Base-by-base conservation (phyloP, 2,113 vertebrate genomes). In the Rhinolophus sinicus region DNA sequence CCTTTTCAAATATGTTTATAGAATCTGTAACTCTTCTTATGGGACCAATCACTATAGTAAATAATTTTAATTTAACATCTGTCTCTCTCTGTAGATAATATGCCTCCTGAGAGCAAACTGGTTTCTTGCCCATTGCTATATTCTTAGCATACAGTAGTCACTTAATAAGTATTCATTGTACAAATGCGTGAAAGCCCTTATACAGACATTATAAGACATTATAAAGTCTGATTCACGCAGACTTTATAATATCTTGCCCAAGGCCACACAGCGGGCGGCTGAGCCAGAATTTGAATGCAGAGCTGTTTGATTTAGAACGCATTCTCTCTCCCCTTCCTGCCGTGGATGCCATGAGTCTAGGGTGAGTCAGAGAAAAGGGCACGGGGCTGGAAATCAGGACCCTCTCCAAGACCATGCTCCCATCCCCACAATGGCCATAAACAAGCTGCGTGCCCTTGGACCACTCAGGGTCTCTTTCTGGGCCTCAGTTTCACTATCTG, bases 131-230 rank as follows among this genome's bases (percentile, higher is more conserved):
- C 3, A 5, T 1, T 6, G 56, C 50, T 22, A 10, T 54, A 14
- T 33, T 67, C 52, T 52, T 2, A 44, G 64, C 26, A 64, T 1
- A 44, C 22, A 73, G 77, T 1, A 26, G 26, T 60, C 38, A 47
- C 80, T 80, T 65, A 44, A 22, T 81, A 54, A 47, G 19, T 2
- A 47, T 4, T 26, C 1, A 0, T 11, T 13, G 38, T 21, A 22
- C 33, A 52, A 76, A 15, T 1, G 35, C 22, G 4, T 0, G 16
- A 52, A 5, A 0, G 2, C 11, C 44, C 6, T 44, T 44, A 44
- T 44, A 44, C 5, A 44, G 40, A 44, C 40, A 44, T 44, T 44
- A 44, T 6, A 44, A 44, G 6, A 44, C 40, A 44, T 44, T 44
- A 44, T 7, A 44, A 44, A 44, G 40, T 44, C 40, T 2, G 47